Base-by-base conservation (phyloP, 1,140 invertebrate species). In the Lasaia peninsularis region DNA sequence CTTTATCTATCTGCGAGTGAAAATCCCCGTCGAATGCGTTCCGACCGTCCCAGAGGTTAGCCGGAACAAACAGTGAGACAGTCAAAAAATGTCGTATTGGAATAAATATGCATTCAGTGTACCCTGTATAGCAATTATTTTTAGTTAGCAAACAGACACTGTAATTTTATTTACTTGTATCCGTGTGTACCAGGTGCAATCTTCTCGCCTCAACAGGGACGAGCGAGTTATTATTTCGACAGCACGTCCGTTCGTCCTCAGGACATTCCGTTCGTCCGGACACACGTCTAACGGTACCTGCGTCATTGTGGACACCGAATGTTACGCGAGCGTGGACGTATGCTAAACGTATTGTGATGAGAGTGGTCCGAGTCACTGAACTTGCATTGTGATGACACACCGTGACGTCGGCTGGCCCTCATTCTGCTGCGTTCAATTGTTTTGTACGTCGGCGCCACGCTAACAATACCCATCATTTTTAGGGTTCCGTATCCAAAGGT, bases 201-300 rank as follows among this genome's bases (percentile, higher is more conserved):
- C n/a, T n/a, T n/a, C n/a, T n/a, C 59, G 58, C 63, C 56, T 48
- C 56, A 50, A 34, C 34, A 40, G 51, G 24, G 54, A 35, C 37
- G 9, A 56, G 50, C 52, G 53, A 20, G 44, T 32, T 60, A 62
- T 67, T 63, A 67, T 67, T 67, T 63, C 56, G 51, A 51, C 59
- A 56, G 48, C 53, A 48, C 50, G 44, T 60, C 61, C 14, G 50
- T 57, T 48, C 51, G 62, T 56, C 52, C 56, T 62, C 60, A 60
- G 54, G 59, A 20, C 34, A 33, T n/a, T 44, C 52, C 11, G 35
- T 52, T 55, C 57, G 57, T 55, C 57, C 59, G 60, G 55, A 58
- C 63, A 54, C 62, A 57, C 21, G 18, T 55, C 32, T 55, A 60
- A 60, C 57, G 31, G 58, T 56, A 60, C 50, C 52, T 20, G 37